Evolutionary conservation across 2,797 vertebrate species (phyloP).

Genomic region (Hippoglossus hippoglossus): DNA sequence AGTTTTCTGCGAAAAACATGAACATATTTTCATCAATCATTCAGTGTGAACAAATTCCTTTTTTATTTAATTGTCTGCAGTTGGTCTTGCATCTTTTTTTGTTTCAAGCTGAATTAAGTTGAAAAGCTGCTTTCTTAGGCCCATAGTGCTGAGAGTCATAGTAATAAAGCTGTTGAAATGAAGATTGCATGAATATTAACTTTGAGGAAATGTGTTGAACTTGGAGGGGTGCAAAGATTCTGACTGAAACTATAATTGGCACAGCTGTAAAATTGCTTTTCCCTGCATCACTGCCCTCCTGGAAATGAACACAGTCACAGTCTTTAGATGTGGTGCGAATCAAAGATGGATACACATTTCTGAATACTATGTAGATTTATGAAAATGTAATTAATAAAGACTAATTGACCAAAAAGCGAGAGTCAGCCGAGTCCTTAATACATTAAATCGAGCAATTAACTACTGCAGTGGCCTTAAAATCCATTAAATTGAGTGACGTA

Average conservation of each 20-base stretch:
- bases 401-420: conserved; percentile 79
- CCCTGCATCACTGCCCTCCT: conserved; percentile 60
- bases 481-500: conserved; percentile 62
- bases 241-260: conserved; percentile 53
- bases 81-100: background rate
- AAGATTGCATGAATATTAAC: conserved; percentile 41
- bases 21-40: too few relatives aligned
- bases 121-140: conserved; percentile 1
- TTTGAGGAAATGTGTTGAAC: conserved; percentile 40
- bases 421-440: conserved; percentile 78
- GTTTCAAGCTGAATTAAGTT: background rate
- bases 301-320: conserved; percentile 67
- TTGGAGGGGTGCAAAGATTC: conserved; percentile 40
- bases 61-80: background rate
- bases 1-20: too few relatives aligned
- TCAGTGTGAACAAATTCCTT: too few relatives aligned
- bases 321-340: conserved; percentile 64
- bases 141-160: conserved; percentile 5
- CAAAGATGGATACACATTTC: conserved; percentile 63
- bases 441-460: conserved; percentile 77
- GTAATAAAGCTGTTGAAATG: conserved; percentile 25
- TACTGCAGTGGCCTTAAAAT: conserved; percentile 68
- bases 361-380: conserved; percentile 75
- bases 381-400: conserved; percentile 79
- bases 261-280: conserved; percentile 63